Evolutionary conservation across 2,797 vertebrate genomes (phyloP).

Genomic region (Fratercula arctica): DNA sequence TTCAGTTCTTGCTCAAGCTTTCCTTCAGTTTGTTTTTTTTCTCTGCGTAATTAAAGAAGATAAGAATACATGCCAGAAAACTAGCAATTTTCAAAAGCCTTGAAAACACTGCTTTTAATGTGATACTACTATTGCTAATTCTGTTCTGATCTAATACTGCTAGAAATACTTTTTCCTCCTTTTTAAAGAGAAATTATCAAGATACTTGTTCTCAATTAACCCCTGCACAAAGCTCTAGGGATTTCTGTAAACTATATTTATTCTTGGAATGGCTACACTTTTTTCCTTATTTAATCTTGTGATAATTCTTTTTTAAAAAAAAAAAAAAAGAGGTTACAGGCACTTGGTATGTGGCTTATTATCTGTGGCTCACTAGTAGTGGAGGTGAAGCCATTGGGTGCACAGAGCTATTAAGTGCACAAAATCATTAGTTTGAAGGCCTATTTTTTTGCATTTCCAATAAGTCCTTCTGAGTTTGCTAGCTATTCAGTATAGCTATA

Average conservation of each 20-base stretch:
- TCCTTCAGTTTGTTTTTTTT: background rate
- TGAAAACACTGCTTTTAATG: background rate
- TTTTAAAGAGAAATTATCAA: background rate
- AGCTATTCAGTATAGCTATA: background rate
- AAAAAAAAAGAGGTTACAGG: background rate
- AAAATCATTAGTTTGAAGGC: background rate
- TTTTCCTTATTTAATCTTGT: background rate
- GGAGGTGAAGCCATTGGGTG: background rate
- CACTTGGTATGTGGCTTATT: background rate
- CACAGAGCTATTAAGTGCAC: background rate
- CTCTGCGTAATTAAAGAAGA: background rate
- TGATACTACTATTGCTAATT: background rate
- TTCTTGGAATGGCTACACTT: background rate
- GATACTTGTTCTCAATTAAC: background rate
- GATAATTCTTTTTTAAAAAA: background rate
- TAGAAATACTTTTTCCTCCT: background rate
- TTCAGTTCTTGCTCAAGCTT: background rate
- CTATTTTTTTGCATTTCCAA: background rate
- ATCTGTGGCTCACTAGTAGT: background rate
- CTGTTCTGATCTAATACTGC: background rate
- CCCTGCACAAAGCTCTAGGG: background rate
- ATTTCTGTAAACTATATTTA: background rate
- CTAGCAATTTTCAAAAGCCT: background rate
- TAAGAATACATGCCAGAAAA: background rate
- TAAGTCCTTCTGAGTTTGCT: background rate